phyloP scores from a whole-genome alignment of 2,113 vertebrate species.

The Thomomys bottae region DNA sequence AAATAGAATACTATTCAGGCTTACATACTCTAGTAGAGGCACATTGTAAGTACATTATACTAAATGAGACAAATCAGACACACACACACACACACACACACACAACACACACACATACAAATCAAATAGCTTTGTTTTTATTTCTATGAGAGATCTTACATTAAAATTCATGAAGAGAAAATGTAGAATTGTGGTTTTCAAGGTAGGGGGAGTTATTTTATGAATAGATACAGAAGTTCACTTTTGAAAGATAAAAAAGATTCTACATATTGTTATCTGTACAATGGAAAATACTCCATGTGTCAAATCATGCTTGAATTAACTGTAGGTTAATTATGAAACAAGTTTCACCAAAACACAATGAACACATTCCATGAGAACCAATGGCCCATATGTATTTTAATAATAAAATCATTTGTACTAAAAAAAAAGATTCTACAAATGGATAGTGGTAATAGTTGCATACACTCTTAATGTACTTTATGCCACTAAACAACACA shows the following conservation, averaged over 20 bases:
- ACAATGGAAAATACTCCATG: too few species aligned
- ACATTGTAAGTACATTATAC: not conserved
- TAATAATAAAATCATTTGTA: too few species aligned
- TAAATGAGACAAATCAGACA: not conserved
- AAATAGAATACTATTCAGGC: not conserved
- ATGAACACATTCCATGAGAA: too few species aligned
- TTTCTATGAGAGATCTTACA: not conserved
- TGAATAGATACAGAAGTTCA: not conserved
- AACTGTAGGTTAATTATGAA: too few species aligned
- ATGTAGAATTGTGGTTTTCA: not conserved
- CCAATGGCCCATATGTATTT: too few species aligned
- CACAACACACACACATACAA: not conserved
- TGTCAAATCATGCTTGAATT: too few species aligned
- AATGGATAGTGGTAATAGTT: not conserved
- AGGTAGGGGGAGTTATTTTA: not conserved
- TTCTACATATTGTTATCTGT: too few species aligned
- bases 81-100: not conserved
- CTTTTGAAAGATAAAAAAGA: not conserved
- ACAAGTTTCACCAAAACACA: too few species aligned
- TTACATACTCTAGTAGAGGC: not conserved
- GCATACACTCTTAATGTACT: not conserved
- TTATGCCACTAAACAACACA: not conserved
- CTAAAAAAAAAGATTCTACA: not conserved
- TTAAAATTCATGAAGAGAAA: not conserved
- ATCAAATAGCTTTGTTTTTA: not conserved